Evolutionary conservation across 2,888 invertebrate genomes (phyloP), one percentile per base, ranked within the genome.

Genomic region (Urechis unicinctus): DNA sequence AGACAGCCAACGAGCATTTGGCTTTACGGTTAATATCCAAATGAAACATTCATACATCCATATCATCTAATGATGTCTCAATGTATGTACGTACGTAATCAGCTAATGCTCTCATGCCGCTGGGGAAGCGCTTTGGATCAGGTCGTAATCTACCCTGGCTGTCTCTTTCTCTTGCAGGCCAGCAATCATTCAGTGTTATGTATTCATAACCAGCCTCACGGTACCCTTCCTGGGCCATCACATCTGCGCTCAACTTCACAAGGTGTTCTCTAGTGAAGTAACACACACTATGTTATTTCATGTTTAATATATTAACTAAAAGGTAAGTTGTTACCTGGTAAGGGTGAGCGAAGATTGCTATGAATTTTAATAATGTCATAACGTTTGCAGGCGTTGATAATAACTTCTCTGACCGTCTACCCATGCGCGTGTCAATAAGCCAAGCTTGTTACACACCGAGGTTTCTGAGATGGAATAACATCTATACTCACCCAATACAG

Each of bases 121-220:
- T 56, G 3, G 64, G 64, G 50, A 64, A 64, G 9, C 64, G 31
- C 13, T 48, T 50, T 3, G 58, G 52, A 31, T 64, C 61, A 17
- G 59, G 57, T 36, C 56, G 57, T 17, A 65, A 57, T 2, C 50
- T 25, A 5, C 58, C 64, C 4, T 61, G 49, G 21, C 28, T 28
- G 51, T 66, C 68, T 26, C 77, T 47, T 6, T 64, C 53, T 51
- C 59, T 61, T 24, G 65, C 71, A 58, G 68, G 64, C 75, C 77
- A 77, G 50, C 77, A 77, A 59, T 77, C 93, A 72, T 93, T 93
- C 49, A 93, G 86, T 73, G 91, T 91, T 65, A 93, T 68, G 31
- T 61, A 66, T 31, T 63, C 55, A 58, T 77, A 71, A 2, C 66
- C 68, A 4, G 59, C 65, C 17, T 61, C 61, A n/a, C 21, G 24